These are phyloP conservation scores for Mesorhabditis spiculigera DNA, from an alignment of 2,888 invertebrate species.

Conservation along the genomic window DNA sequence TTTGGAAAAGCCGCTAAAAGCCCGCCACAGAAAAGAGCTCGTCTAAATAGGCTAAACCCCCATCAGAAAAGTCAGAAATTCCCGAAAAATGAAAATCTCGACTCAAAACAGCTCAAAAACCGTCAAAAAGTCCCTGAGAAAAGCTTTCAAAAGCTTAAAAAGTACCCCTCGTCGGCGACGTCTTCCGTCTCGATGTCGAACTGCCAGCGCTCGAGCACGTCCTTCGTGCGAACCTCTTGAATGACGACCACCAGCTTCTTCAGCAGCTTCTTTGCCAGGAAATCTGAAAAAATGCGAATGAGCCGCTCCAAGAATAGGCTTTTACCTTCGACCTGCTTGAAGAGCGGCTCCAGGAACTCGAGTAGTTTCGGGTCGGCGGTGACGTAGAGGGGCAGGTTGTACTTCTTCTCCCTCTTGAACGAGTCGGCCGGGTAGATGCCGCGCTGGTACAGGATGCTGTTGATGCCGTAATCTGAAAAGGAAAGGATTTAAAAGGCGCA, in stretches of 20 bases:
- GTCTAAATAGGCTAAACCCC: not conserved
- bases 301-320: conserved; percentile 64
- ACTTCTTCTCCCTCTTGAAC: conserved; percentile 83
- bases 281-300: conserved; percentile 69
- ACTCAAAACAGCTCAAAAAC: not conserved
- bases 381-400: conserved; percentile 84
- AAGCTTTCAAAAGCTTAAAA: conserved; percentile 7
- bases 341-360: too few relatives aligned
- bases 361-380: too few relatives aligned
- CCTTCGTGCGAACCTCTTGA: conserved; percentile 82
- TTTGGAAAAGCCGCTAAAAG: not conserved
- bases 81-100: not conserved
- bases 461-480: conserved; percentile 82
- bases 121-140: not conserved
- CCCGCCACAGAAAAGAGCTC: not conserved
- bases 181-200: conserved; percentile 74
- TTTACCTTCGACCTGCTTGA: conserved; percentile 67
- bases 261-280: conserved; percentile 80
- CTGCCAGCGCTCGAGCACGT: conserved; percentile 94
- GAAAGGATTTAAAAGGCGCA: conserved; percentile 54
- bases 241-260: conserved; percentile 87
- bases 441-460: conserved; percentile 92
- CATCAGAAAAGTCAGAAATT: not conserved
- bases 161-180: conserved; percentile 43
- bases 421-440: conserved; percentile 91